These are phyloP conservation scores for human DNA, from an alignment of 2,113 vertebrate species.

Conservation along the genomic window DNA sequence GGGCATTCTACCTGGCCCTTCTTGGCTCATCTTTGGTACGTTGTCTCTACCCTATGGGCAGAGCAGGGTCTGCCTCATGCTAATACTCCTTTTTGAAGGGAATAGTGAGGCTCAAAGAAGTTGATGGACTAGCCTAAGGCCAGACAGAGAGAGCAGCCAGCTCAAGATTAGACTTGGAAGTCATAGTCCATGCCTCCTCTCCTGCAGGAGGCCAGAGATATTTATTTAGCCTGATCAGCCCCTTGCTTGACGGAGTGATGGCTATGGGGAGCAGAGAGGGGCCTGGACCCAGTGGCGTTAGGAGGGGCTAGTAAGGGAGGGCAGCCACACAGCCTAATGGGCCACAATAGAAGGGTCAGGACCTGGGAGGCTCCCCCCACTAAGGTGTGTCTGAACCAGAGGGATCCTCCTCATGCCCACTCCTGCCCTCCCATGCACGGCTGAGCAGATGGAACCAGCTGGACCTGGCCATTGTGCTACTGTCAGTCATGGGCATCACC, in stretches of 20 bases:
- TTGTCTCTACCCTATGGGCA: not conserved
- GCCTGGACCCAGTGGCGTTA: not conserved
- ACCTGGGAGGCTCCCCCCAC: not conserved
- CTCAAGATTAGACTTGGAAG: not conserved
- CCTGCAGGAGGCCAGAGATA: not conserved
- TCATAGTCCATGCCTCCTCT: not conserved
- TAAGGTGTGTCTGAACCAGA: not conserved
- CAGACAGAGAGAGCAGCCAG: not conserved
- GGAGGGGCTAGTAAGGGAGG: not conserved
- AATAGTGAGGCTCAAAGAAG: not conserved
- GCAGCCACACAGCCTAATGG: not conserved
- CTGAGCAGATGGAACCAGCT: constrained; percentile 95
- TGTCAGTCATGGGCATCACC: constrained; percentile 97
- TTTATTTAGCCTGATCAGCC: not conserved
- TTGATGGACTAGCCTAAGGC: not conserved
- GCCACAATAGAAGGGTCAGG: not conserved
- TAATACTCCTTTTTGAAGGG: not conserved
- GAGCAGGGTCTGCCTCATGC: not conserved
- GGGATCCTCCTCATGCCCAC: not conserved
- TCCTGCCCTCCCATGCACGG: not conserved
- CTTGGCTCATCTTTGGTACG: not conserved
- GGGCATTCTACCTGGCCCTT: not conserved
- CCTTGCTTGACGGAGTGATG: not conserved
- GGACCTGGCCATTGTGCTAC: constrained; percentile 96
- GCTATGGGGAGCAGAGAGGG: not conserved